These are phyloP conservation scores for Volucella inflata DNA, from an alignment of 2,888 invertebrate species.

Conservation along the genomic window DNA sequence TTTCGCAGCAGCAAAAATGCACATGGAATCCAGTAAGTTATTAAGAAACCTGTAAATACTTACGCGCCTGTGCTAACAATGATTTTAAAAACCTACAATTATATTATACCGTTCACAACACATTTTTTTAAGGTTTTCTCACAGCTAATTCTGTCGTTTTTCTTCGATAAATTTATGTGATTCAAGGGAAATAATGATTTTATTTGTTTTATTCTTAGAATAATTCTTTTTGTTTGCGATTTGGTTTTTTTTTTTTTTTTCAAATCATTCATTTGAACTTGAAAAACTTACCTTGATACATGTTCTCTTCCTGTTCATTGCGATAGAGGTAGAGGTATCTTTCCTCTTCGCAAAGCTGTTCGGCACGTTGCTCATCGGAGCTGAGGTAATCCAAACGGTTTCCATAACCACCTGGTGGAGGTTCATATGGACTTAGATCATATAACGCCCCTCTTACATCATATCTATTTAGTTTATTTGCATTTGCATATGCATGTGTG, in stretches of 20 bases:
- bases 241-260: slow-evolving; percentile 21
- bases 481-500: slow-evolving; percentile 75
- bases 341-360: slow-evolving; percentile 97
- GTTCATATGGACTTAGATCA: slow-evolving; percentile 92
- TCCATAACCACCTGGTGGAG: slow-evolving; percentile 89
- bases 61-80: slow-evolving; percentile 69
- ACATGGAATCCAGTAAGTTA: slow-evolving; percentile 28
- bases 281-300: slow-evolving; percentile 91
- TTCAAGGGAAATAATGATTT: slow-evolving; percentile 72
- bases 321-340: slow-evolving; percentile 93
- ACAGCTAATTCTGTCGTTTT: slow-evolving; percentile 31
- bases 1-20: neutral
- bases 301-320: slow-evolving; percentile 93
- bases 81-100: slow-evolving; percentile 66
- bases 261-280: slow-evolving; percentile 65
- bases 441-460: slow-evolving; percentile 96
- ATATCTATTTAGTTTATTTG: slow-evolving; percentile 87
- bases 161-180: slow-evolving; percentile 45
- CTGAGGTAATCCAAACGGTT: slow-evolving; percentile 86
- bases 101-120: slow-evolving; percentile 38
- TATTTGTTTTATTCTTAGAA: slow-evolving; percentile 63
- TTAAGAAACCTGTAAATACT: slow-evolving; percentile 61
- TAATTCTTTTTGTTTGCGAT: slow-evolving; percentile 26
- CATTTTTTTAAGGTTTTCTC: slow-evolving; percentile 33
- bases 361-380: slow-evolving; percentile 91